Base-by-base conservation (phyloP, 2,113 vertebrate species). In the Rhynchomys soricoides region DNA sequence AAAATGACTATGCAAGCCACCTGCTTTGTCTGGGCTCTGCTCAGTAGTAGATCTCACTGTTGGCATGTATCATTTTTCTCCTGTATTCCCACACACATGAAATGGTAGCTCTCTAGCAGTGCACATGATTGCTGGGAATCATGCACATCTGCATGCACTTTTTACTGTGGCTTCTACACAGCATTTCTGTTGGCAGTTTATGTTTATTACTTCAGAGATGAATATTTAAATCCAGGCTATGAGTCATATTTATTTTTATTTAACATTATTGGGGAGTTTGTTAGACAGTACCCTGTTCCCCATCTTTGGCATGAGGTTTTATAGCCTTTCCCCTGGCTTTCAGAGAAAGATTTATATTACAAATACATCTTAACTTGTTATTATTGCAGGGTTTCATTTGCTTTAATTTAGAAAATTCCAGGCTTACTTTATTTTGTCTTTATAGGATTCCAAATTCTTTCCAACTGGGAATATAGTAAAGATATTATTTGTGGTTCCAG, bases 331-430 rank as follows among this genome's bases (percentile, higher is more conserved):
- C 50, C 55, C 31, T 95, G 40, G 95, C 96, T 96, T 97, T 95
- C 87, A 75, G 91, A 91, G 50, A 86, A 57, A 79, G 37, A 94
- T 95, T 96, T 97, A 82, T 96, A 78, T 94, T 68, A 48, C 31
- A 64, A 50, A 71, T 70, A 71, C 71, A 95, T 94, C 48, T 94
- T 95, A 97, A 91, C 77, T 93, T 95, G 93, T 90, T 90, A 87
- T 96, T 88, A 95, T 90, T 86, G 64, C 91, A 78, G 50, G 52
- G 64, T 91, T 97, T 85, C 92, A 90, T 97, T 97, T 94, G 75
- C 93, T 96, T 97, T 95, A 96, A 97, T 93, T 97, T 97, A 94
- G 96, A 93, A 96, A 97, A 95, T 96, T 92, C 87, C 77, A 94
- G 95, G 75, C 79, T 97, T 88, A 68, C 73, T 95, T 93, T 90